Percentiles rank a stretch among this genome's conserved stretches.
These are phyloP conservation scores for Argyra leucocephala DNA, from an alignment of 2,888 invertebrate genomes.

Conservation along the genomic window DNA sequence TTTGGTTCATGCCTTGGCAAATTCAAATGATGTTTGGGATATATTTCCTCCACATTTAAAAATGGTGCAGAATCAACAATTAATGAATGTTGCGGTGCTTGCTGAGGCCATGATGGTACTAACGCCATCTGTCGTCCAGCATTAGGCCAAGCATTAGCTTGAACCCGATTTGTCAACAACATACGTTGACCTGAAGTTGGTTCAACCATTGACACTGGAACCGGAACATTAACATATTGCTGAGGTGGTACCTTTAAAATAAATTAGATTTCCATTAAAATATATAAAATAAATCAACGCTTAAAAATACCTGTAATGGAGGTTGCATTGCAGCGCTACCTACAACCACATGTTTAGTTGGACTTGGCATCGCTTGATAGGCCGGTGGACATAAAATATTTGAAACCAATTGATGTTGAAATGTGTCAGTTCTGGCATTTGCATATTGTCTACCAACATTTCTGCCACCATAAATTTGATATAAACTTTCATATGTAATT, in stretches of 20 bases:
- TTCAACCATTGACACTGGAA: constrained; percentile 85
- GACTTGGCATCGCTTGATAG: constrained; percentile 73
- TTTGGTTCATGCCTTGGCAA: constrained; percentile 51
- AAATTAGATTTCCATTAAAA: neutral
- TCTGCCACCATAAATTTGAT: constrained; percentile 55
- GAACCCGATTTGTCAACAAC: constrained; percentile 53
- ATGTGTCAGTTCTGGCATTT: constrained; percentile 64
- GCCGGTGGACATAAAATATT: constrained; percentile 85
- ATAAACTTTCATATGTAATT: constrained; percentile 64
- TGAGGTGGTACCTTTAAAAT: constrained; percentile 59
- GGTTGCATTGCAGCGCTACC: constrained; percentile 47
- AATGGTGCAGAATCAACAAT: constrained; percentile 68
- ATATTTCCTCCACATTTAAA: constrained; percentile 52
- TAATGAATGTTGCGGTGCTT: constrained; percentile 60
- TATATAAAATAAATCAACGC: neutral
- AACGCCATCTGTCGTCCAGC: constrained; percentile 65
- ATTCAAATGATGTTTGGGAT: constrained; percentile 52
- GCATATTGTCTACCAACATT: constrained; percentile 61
- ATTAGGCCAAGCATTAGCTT: constrained; percentile 44
- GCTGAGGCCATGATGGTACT: constrained; percentile 76
- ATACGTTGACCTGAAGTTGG: constrained; percentile 71
- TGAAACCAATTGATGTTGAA: constrained; percentile 87
- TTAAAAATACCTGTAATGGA: constrained; percentile 37
- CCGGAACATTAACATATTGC: constrained; percentile 62
- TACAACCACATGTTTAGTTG: constrained; percentile 48